Conservation (phyloP, 2,797 vertebrate species). For the Characodon lateralis region DNA sequence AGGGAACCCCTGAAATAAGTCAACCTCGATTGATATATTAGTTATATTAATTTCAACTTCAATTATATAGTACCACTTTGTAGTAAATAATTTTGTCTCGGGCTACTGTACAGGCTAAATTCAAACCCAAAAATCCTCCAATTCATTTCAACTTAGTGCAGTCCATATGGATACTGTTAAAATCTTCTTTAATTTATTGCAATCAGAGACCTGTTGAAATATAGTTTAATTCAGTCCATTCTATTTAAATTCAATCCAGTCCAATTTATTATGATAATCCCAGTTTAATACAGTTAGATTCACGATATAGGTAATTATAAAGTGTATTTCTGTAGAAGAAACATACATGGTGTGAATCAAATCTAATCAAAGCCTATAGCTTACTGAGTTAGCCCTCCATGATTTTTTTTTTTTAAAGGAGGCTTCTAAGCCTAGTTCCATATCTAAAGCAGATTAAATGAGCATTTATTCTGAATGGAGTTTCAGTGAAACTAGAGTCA, state of each 20-base stretch:
- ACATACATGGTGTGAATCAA: too few species aligned
- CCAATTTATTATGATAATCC: neutral
- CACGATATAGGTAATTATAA: too few species aligned
- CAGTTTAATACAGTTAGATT: neutral
- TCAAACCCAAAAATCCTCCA: neutral
- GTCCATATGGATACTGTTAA: neutral
- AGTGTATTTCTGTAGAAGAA: too few species aligned
- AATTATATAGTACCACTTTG: neutral
- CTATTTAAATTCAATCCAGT: neutral
- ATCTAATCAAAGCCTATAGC: too few species aligned
- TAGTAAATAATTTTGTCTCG: neutral
- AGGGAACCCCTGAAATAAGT: conserved; percentile 16
- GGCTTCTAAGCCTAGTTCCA: too few species aligned
- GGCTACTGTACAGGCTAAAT: neutral
- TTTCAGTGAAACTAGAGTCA: too few species aligned
- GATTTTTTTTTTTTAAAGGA: too few species aligned
- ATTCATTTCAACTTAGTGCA: neutral
- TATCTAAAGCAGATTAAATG: too few species aligned
- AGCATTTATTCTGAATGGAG: too few species aligned
- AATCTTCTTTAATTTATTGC: neutral
- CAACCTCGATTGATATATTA: conserved; percentile 25
- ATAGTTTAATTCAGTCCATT: neutral
- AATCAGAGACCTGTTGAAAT: neutral
- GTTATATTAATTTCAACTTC: conserved; percentile 6
- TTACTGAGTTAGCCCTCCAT: too few species aligned